Evolutionary conservation across 2,113 vertebrate genomes (phyloP).

Genomic region (Onychostoma macrolepis): DNA sequence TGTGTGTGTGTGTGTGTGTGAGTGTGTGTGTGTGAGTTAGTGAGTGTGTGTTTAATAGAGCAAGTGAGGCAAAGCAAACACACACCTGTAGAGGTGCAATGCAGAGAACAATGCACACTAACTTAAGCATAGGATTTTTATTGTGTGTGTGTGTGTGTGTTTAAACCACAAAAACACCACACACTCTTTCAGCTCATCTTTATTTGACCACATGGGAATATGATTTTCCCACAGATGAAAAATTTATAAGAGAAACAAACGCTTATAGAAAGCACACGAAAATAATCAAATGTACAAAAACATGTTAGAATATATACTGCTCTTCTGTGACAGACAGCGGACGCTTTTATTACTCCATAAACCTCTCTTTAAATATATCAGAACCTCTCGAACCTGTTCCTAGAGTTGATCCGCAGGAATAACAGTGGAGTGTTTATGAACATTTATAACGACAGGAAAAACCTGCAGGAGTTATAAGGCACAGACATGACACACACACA

Average conservation of each 20-base stretch:
- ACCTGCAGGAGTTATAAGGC: background rate
- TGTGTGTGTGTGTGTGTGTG: too few species aligned
- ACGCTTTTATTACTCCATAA: background rate
- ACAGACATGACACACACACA: background rate
- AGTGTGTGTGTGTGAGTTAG: too few species aligned
- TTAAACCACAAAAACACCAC: background rate
- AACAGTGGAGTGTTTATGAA: background rate
- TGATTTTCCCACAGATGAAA: background rate
- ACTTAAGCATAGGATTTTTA: too few species aligned
- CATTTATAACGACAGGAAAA: background rate
- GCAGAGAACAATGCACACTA: too few species aligned
- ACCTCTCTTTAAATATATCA: background rate
- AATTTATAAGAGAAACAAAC: background rate
- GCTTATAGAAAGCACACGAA: background rate
- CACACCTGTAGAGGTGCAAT: too few species aligned
- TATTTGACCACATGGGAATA: background rate
- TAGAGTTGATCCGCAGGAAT: background rate
- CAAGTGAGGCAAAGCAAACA: too few species aligned
- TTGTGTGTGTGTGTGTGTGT: background rate
- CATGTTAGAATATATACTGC: background rate
- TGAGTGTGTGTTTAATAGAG: too few species aligned
- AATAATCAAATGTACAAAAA: conserved; percentile 14
- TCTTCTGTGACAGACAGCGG: background rate
- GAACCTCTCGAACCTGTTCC: background rate
- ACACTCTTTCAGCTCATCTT: background rate